Conservation (phyloP, 2,797 vertebrate genomes). For the Hephaestus fuliginosus region DNA sequence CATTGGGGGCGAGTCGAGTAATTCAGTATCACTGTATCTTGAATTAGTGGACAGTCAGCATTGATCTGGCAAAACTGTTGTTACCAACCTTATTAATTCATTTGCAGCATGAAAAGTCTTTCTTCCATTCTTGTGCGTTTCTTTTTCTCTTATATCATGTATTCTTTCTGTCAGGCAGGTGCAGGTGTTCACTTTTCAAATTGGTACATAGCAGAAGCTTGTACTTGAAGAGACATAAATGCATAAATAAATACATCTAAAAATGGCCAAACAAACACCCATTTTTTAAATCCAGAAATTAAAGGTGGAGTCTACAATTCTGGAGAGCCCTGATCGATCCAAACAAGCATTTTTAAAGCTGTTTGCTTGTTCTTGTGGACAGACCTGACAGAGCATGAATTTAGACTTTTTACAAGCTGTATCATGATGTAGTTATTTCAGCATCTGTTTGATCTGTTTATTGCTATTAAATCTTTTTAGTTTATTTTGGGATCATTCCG, state of each 20-base stretch:
- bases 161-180: conserved; percentile 5
- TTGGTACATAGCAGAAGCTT: not conserved
- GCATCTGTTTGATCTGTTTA: too few relatives aligned
- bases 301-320: too few relatives aligned
- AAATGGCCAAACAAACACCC: not conserved
- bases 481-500: too few relatives aligned
- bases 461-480: too few relatives aligned
- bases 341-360: too few relatives aligned
- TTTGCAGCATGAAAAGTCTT: conserved; percentile 11
- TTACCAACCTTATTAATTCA: conserved; percentile 35
- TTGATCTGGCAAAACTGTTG: conserved; percentile 10
- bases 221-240: not conserved
- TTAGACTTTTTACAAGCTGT: too few relatives aligned
- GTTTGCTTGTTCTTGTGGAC: too few relatives aligned
- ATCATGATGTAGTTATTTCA: too few relatives aligned
- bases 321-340: too few relatives aligned
- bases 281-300: not conserved
- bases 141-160: conserved; percentile 9
- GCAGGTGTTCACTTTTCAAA: conserved; percentile 20
- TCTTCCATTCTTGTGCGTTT: not conserved
- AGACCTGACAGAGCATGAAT: too few relatives aligned
- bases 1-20: conserved; percentile 13
- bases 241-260: not conserved
- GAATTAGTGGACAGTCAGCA: conserved; percentile 27
- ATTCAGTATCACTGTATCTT: conserved; percentile 31